These are phyloP conservation scores for Cacoxenus indagator DNA, from an alignment of 2,888 invertebrate species.

Conservation along the genomic window DNA sequence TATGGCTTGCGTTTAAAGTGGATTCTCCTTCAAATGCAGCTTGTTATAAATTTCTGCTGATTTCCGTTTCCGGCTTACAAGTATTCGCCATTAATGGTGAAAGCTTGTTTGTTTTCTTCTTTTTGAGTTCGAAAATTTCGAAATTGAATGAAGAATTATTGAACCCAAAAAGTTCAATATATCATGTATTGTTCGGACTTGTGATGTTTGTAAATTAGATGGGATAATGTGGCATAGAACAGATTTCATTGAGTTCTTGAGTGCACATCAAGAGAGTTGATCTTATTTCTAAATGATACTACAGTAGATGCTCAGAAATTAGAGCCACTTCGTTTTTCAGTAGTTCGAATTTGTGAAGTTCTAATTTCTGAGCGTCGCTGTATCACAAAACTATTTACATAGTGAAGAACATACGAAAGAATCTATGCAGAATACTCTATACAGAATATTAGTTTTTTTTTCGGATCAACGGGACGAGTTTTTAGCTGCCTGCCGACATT, in stretches of 20 bases:
- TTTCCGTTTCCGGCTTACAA: conserved; percentile 57
- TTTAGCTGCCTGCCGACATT: too few relatives aligned
- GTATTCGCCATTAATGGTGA: conserved; percentile 55
- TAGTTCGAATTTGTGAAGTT: too few relatives aligned
- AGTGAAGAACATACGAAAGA: too few relatives aligned
- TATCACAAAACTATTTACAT: too few relatives aligned
- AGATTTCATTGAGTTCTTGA: neutral
- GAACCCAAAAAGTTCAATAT: neutral
- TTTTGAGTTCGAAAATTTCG: neutral
- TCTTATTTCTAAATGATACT: too few relatives aligned
- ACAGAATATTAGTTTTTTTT: too few relatives aligned
- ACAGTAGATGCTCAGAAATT: too few relatives aligned
- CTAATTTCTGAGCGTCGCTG: too few relatives aligned
- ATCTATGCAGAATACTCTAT: too few relatives aligned
- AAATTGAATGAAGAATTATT: conserved; percentile 53
- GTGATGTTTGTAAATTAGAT: neutral
- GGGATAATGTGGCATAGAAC: neutral
- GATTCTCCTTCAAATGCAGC: neutral
- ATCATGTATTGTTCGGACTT: conserved; percentile 18
- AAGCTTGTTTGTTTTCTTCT: conserved; percentile 17
- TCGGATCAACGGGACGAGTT: too few relatives aligned
- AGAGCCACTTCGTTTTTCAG: too few relatives aligned
- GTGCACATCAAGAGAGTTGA: too few relatives aligned
- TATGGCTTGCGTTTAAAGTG: conserved; percentile 14
- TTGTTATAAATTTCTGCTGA: conserved; percentile 32